A percentile compares a stretch with the other conserved stretches of the same genome.
Evolutionary conservation across 1,140 invertebrate species (phyloP).

Genomic region (Macrocentrus cingulum): DNA sequence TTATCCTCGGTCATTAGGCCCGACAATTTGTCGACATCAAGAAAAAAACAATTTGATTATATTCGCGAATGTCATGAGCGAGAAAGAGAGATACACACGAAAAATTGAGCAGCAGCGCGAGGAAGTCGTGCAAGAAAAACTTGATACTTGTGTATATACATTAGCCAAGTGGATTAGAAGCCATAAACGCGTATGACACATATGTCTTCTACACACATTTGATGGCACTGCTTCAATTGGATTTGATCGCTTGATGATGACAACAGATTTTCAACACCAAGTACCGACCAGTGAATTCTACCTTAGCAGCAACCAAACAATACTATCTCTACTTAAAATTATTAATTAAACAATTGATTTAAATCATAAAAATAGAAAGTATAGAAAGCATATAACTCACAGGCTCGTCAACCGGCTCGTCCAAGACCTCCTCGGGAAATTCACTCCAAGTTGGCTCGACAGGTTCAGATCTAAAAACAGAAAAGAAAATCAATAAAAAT

Average conservation of each 20-base stretch:
- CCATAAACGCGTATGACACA: background rate
- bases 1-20: too few species aligned
- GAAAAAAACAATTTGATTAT: too few species aligned
- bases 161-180: background rate
- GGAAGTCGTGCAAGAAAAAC: background rate
- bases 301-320: background rate
- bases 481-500: constrained; percentile 5
- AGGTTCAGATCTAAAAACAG: background rate
- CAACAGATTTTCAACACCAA: too few species aligned
- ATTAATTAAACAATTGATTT: background rate
- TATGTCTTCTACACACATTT: too few species aligned
- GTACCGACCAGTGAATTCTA: too few species aligned
- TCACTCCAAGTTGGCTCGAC: constrained; percentile 1
- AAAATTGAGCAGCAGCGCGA: background rate
- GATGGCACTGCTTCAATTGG: too few species aligned
- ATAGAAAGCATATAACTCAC: too few species aligned
- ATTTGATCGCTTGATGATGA: too few species aligned
- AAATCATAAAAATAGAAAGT: background rate
- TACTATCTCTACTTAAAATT: background rate
- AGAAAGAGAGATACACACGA: too few species aligned
- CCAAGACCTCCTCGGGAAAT: constrained; percentile 37
- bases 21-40: too few species aligned
- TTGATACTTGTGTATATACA: background rate
- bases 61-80: too few species aligned
- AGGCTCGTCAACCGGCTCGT: constrained; percentile 49